Conservation (phyloP, 2,113 vertebrate species). For the Apus apus region DNA sequence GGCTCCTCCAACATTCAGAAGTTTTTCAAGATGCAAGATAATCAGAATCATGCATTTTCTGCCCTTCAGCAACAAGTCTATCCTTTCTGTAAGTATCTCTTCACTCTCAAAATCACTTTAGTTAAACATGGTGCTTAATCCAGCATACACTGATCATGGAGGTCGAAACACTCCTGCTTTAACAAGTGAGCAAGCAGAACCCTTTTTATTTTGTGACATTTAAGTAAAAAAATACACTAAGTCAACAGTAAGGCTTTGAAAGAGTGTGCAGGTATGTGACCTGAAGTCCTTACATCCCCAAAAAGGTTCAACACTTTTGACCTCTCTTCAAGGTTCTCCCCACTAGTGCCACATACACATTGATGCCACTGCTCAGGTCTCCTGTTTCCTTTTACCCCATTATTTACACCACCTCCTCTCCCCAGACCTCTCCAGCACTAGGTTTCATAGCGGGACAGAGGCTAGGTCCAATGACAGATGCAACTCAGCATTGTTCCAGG, state of each 20-base stretch:
- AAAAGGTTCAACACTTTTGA: not conserved
- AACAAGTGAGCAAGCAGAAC: not conserved
- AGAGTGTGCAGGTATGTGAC: rapidly evolving
- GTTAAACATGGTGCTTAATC: not conserved
- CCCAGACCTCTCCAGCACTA: not conserved
- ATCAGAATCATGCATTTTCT: not conserved
- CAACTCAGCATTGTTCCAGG: no score
- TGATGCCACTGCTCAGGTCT: not conserved
- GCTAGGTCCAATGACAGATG: not conserved
- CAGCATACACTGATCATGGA: not conserved
- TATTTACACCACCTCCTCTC: not conserved
- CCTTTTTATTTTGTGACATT: not conserved
- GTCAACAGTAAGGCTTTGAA: not conserved
- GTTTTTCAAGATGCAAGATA: not conserved
- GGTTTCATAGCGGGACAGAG: not conserved
- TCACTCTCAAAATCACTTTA: not conserved
- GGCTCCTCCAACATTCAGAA: not conserved
- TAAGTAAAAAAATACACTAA: rapidly evolving
- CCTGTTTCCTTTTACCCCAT: not conserved
- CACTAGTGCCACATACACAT: not conserved
- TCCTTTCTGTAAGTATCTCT: not conserved
- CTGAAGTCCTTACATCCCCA: not conserved
- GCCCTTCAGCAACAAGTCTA: not conserved
- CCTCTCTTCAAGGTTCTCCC: not conserved
- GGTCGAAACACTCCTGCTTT: not conserved